Evolutionary conservation across 2,888 invertebrate species (phyloP).

Genomic region (Pomacea canaliculata): DNA sequence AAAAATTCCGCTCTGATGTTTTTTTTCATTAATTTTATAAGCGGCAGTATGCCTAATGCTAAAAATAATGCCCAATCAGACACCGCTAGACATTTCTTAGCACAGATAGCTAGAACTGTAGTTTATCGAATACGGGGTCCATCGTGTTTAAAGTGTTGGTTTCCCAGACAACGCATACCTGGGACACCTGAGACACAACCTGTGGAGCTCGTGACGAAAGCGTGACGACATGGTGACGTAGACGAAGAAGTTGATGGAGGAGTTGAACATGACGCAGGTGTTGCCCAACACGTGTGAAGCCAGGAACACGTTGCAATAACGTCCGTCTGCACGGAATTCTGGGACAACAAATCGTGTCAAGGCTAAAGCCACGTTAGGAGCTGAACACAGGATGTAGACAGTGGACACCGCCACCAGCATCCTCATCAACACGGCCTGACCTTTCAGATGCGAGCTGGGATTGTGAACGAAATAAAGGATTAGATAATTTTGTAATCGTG

Average conservation of each 20-base stretch:
- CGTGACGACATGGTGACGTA: conserved; percentile 2
- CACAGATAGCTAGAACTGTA: too few species aligned
- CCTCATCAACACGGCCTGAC: not conserved
- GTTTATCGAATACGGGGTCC: too few species aligned
- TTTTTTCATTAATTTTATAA: too few species aligned
- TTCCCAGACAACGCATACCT: too few species aligned
- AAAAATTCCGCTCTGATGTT: too few species aligned
- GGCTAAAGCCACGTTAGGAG: not conserved
- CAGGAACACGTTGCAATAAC: not conserved
- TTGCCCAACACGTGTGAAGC: not conserved
- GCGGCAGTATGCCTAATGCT: too few species aligned
- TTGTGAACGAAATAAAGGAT: too few species aligned
- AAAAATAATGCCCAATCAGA: too few species aligned
- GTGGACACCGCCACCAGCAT: not conserved
- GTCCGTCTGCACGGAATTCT: not conserved
- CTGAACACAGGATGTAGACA: not conserved
- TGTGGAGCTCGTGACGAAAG: not conserved
- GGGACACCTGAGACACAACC: too few species aligned
- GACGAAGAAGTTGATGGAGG: conserved; percentile 4
- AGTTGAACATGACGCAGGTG: not conserved
- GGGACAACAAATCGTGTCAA: not conserved
- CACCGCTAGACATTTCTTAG: too few species aligned
- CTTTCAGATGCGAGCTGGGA: not conserved
- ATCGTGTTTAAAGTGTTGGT: too few species aligned
- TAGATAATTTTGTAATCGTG: too few species aligned